Conservation (phyloP, 2,797 vertebrate species). For the Mormyrops attenuatus region DNA sequence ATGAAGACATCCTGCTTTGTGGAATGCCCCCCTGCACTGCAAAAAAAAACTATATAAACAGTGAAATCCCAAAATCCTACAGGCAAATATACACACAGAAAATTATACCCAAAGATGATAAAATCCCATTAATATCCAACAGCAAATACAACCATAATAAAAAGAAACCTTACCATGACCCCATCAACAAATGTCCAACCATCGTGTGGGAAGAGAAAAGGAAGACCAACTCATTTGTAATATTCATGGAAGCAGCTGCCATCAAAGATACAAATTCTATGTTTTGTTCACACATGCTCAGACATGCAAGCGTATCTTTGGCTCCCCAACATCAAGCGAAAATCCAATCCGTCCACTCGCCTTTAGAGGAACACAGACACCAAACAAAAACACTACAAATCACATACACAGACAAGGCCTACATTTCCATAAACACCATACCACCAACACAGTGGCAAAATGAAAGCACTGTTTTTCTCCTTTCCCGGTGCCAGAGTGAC, state of each 20-base stretch:
- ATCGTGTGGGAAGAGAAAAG: not conserved
- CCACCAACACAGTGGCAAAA: constrained; percentile 2
- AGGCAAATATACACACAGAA: not conserved
- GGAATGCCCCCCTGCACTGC: not conserved
- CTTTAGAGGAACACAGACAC: not conserved
- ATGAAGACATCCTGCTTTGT: not conserved
- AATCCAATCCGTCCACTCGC: not conserved
- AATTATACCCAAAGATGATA: not conserved
- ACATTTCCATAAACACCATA: not conserved
- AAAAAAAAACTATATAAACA: not conserved
- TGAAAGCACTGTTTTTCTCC: not conserved
- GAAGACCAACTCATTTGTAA: not conserved
- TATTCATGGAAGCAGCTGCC: not conserved
- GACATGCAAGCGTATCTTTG: not conserved
- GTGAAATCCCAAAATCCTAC: not conserved
- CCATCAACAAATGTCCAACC: constrained; percentile 4
- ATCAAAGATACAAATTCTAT: not conserved
- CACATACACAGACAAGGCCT: not conserved
- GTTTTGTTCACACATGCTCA: not conserved
- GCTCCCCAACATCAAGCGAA: not conserved
- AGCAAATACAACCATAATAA: not conserved
- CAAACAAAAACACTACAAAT: constrained; percentile 7
- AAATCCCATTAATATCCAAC: not conserved
- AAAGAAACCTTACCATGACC: constrained; percentile 15
- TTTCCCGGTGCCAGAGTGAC: not conserved